Evolutionary conservation across 2,113 vertebrate species (phyloP).

Genomic region (Dolichotis patagonum): DNA sequence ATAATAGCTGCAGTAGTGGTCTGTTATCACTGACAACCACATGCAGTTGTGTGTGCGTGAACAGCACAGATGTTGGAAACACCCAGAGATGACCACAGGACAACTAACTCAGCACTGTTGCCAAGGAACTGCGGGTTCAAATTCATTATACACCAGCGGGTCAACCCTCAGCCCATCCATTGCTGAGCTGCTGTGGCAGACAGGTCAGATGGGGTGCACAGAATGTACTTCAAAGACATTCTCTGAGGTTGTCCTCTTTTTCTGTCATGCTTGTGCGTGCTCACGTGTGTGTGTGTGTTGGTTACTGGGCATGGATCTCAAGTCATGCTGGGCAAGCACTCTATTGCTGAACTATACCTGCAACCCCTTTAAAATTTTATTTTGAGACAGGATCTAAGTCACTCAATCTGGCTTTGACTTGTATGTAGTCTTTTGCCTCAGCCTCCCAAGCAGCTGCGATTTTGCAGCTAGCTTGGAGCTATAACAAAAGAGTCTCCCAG

Average conservation of each 20-base stretch:
- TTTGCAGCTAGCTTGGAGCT: not conserved
- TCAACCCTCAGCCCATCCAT: not conserved
- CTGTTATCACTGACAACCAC: not conserved
- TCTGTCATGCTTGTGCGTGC: not conserved
- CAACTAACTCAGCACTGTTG: not conserved
- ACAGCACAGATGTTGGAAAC: not conserved
- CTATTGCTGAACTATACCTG: not conserved
- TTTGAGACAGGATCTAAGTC: not conserved
- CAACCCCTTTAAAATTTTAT: not conserved
- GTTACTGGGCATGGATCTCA: not conserved
- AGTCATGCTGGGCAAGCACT: not conserved
- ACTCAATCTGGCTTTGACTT: not conserved
- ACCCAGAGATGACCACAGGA: not conserved
- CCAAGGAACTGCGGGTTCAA: not conserved
- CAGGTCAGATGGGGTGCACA: not conserved
- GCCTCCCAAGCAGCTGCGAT: not conserved
- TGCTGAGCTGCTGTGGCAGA: not conserved
- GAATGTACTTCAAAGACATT: not conserved
- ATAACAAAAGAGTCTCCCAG: not conserved
- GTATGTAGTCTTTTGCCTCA: not conserved
- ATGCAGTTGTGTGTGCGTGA: not conserved
- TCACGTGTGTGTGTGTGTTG: not conserved
- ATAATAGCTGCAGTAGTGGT: not conserved
- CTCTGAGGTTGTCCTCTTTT: not conserved
- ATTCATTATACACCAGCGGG: not conserved